Percentiles rank a stretch among this genome's conserved stretches.
Conservation (phyloP, 2,113 vertebrate species). For the Oryzias woworae region DNA sequence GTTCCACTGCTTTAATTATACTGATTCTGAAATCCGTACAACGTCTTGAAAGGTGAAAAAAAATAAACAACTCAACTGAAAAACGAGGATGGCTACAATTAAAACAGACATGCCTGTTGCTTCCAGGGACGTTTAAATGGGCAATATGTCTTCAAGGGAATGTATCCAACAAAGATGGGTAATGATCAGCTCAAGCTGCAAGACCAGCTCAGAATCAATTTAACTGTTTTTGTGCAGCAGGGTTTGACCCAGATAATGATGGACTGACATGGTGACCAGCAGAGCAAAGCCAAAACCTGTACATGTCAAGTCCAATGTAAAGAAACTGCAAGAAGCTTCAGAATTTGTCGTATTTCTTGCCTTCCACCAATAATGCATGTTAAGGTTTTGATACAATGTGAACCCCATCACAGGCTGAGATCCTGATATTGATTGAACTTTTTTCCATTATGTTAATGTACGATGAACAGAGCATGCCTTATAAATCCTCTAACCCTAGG, state of each 20-base stretch:
- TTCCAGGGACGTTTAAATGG: not conserved
- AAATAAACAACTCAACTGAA: no score
- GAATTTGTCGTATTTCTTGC: no score
- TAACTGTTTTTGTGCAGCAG: not conserved
- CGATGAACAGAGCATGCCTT: no score
- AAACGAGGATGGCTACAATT: not conserved
- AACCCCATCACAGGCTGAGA: no score
- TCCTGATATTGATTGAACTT: no score
- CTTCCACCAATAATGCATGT: no score
- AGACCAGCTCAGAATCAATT: constrained; percentile 3
- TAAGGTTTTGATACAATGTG: no score
- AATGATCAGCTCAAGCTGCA: not conserved
- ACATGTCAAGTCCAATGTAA: not conserved
- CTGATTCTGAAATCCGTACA: no score
- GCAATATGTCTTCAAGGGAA: not conserved
- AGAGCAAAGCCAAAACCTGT: not conserved
- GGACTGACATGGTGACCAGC: not conserved
- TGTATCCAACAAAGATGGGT: not conserved
- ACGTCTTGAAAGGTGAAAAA: not conserved
- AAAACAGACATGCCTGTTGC: not conserved
- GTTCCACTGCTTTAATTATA: no score
- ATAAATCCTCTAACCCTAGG: no score
- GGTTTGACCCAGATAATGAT: not conserved
- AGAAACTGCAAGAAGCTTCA: no score
- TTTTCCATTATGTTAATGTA: no score